Percentiles rank a stretch among this genome's conserved stretches.
Evolutionary conservation across 2,797 vertebrate genomes (phyloP).

Genomic region (Cheirogaleus major): DNA sequence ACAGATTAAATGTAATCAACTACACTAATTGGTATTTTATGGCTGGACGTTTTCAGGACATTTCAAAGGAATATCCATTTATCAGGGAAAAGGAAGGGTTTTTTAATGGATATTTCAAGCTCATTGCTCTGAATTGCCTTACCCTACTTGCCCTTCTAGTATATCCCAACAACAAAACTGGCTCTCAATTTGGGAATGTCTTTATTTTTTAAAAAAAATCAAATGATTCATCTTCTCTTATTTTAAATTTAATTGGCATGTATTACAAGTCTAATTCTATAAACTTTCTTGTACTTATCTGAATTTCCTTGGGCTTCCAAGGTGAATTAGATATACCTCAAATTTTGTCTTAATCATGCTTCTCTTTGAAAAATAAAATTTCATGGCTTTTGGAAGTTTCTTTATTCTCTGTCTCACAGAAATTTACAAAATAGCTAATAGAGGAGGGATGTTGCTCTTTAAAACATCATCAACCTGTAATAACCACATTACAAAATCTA

Average conservation of each 20-base stretch:
- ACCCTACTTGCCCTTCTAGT: not conserved
- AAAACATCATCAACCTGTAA: not conserved
- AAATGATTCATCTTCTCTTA: not conserved
- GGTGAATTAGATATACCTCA: constrained; percentile 41
- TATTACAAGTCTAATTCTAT: constrained; percentile 26
- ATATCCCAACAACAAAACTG: not conserved
- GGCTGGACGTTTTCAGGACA: not conserved
- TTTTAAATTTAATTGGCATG: constrained; percentile 51
- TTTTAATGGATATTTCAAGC: constrained; percentile 17
- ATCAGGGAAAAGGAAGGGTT: not conserved
- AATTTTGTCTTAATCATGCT: constrained; percentile 48
- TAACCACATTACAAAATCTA: not conserved
- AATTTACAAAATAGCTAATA: constrained; percentile 8
- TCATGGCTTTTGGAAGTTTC: not conserved
- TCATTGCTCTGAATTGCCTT: not conserved
- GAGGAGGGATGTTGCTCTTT: not conserved
- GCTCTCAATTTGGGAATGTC: not conserved
- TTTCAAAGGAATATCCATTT: constrained; percentile 8
- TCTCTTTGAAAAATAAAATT: constrained; percentile 38
- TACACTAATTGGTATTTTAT: not conserved
- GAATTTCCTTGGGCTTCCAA: constrained; percentile 41
- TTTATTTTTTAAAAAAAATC: not conserved
- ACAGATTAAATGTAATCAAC: constrained; percentile 21
- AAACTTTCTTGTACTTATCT: constrained; percentile 27
- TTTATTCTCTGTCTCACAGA: not conserved